Evolutionary conservation across 2,888 invertebrate genomes (phyloP), one percentile per base, ranked within the genome.

Genomic region (Itoplectis maculator): DNA sequence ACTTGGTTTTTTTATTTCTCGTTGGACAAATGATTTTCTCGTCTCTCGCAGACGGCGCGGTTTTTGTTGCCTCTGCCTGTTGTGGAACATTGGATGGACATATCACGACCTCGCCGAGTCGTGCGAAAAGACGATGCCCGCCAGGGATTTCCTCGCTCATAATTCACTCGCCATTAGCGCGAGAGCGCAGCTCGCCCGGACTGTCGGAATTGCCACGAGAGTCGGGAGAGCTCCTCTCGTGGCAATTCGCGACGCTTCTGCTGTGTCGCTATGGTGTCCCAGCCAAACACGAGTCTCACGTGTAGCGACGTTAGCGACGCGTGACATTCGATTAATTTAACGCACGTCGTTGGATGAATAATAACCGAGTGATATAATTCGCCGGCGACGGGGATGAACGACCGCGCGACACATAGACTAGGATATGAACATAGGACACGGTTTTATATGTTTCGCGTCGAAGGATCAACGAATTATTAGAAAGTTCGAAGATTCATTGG

Each of bases 271-370:
- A n/a, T n/a, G n/a, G n/a, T n/a, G n/a, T n/a, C n/a, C n/a, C n/a
- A 78, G 47, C 74, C 68, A 40, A 69, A 78, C 77, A 69, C 45
- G 68, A 68, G 23, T 77, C 54, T 54, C 61, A 54, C n/a, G n/a
- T n/a, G n/a, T n/a, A n/a, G n/a, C n/a, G n/a, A n/a, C n/a, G n/a
- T n/a, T 61, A 56, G 51, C 42, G 54, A 54, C 63, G 68, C 59
- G 73, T 63, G 81, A 81, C 81, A 78, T 77, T 47, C 74, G 81
- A 78, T 81, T 81, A 81, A 81, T 81, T 81, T 81, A 81, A 81
- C 74, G 68, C 77, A 45, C 77, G 81, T 78, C 77, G 74, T 74
- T 81, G 69, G 69, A 78, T 78, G 73, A 81, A 81, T 81, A 81
- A 81, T 81, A 74, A 78, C 73, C 45, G 47, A 78, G 69, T 45